Percentiles rank a stretch among this genome's conserved stretches.
phyloP scores from a whole-genome alignment of 2,888 invertebrate genomes.

The Nasonovia ribisnigri region DNA sequence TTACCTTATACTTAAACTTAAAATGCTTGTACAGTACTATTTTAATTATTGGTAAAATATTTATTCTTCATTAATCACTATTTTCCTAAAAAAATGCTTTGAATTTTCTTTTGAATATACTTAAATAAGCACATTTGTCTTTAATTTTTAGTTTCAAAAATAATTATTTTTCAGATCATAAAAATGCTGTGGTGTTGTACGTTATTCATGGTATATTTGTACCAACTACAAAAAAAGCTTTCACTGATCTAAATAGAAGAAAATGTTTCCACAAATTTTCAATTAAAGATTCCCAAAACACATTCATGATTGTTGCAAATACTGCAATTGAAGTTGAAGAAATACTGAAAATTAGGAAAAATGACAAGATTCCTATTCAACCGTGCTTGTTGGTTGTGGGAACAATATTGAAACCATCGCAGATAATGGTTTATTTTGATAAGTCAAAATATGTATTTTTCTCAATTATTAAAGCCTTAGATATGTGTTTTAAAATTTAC shows the following conservation, averaged over 20 bases:
- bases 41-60: too few relatives aligned
- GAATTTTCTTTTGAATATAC: too few relatives aligned
- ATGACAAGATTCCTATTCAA: background rate
- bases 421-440: background rate
- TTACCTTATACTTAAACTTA: too few relatives aligned
- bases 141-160: too few relatives aligned
- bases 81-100: too few relatives aligned
- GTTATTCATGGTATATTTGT: background rate
- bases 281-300: background rate
- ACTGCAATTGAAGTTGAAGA: background rate
- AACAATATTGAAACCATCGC: background rate
- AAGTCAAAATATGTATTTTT: background rate
- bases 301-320: background rate
- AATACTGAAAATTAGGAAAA: background rate
- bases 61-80: too few relatives aligned
- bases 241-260: background rate
- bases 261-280: slow-evolving; percentile 7
- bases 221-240: background rate
- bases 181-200: background rate
- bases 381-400: background rate
- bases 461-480: background rate
- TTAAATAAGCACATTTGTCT: too few relatives aligned
- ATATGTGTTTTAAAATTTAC: slow-evolving; percentile 29
- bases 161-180: background rate
- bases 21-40: too few relatives aligned